phyloP scores from a whole-genome alignment of 2,888 invertebrate genomes.

The Stenchaetothrips biformis region DNA sequence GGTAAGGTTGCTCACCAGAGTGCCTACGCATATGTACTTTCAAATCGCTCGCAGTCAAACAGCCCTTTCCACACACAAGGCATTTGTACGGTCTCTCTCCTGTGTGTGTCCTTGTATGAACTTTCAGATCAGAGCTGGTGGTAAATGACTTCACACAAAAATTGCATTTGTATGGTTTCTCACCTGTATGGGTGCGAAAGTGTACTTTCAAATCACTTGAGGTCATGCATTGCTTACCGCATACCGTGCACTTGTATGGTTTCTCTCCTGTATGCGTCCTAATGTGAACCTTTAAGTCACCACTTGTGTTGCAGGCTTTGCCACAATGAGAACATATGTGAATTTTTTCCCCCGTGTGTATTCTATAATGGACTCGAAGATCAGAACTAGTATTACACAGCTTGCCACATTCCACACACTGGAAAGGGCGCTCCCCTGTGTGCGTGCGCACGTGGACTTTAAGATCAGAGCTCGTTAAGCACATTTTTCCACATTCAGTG shows the following conservation, averaged over 20 bases:
- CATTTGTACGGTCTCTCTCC: constrained; percentile 8
- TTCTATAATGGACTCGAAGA: neutral
- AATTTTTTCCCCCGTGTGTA: constrained; percentile 11
- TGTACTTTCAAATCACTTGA: constrained; percentile 8
- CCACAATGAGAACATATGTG: neutral
- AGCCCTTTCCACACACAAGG: neutral
- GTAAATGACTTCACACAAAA: constrained; percentile 6
- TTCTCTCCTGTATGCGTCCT: neutral
- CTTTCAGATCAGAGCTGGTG: constrained; percentile 1
- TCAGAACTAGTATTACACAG: constrained; percentile 4
- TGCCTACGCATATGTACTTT: neutral
- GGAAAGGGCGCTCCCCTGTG: neutral
- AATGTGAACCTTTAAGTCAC: neutral
- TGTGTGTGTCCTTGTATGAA: neutral
- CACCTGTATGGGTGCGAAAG: constrained; percentile 6
- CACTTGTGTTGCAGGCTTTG: constrained; percentile 1
- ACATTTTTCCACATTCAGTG: constrained; percentile 2
- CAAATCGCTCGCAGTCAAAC: constrained; percentile 2
- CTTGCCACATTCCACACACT: constrained; percentile 8
- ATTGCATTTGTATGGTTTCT: constrained; percentile 5
- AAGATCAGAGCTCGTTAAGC: constrained; percentile 2
- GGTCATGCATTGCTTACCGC: constrained; percentile 1
- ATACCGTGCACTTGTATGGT: neutral
- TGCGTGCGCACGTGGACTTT: constrained; percentile 5
- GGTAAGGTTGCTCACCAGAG: constrained; percentile 2